phyloP scores from a whole-genome alignment of 2,888 invertebrate species.

The Tenthredo distinguenda region DNA sequence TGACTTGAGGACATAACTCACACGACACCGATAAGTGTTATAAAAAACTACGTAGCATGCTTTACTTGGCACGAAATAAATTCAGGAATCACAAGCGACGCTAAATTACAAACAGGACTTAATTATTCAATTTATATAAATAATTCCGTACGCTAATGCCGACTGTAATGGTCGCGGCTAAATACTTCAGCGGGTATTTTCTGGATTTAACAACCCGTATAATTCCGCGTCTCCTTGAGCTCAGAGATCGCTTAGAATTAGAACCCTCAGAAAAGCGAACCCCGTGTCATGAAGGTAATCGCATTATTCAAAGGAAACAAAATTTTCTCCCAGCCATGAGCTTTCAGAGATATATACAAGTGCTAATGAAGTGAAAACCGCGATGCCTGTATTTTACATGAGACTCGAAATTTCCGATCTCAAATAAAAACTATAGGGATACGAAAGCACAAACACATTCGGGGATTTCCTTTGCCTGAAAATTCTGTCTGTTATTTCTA shows the following conservation, averaged over 20 bases:
- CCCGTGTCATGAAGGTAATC: neutral
- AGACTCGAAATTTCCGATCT: neutral
- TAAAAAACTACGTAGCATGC: neutral
- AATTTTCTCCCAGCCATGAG: neutral
- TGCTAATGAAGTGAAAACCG: neutral
- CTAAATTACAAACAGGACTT: neutral
- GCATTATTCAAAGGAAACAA: neutral
- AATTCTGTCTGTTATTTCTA: neutral
- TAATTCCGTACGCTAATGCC: neutral
- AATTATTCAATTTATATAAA: neutral
- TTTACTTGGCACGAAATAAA: neutral
- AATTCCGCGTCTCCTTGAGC: neutral
- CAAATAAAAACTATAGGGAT: neutral
- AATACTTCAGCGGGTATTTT: neutral
- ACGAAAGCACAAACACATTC: neutral
- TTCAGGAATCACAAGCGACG: neutral
- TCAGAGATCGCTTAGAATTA: neutral
- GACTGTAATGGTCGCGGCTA: neutral
- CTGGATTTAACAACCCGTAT: neutral
- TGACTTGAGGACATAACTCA: conserved; percentile 2
- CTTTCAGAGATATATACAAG: neutral
- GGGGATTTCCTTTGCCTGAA: neutral
- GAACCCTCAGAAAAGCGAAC: neutral
- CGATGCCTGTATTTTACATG: neutral
- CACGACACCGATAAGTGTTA: neutral